These are phyloP conservation scores for Taeniopygia guttata DNA, from an alignment of 2,797 vertebrate genomes.

Conservation along the genomic window DNA sequence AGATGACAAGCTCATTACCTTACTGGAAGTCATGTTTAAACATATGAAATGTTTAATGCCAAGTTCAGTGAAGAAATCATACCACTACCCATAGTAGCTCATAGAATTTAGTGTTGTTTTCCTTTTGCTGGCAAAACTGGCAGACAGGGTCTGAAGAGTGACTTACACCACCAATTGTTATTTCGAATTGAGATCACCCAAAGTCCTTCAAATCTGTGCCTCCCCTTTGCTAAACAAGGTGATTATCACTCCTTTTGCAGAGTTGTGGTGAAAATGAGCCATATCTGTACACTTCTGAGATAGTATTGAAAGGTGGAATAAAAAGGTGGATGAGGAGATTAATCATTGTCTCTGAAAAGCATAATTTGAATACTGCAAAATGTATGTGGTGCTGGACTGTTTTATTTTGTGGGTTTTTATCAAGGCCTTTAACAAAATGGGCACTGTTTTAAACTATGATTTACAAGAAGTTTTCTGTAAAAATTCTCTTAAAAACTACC, in stretches of 20 bases:
- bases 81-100: background rate
- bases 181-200: background rate
- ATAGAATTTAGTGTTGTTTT: background rate
- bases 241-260: background rate
- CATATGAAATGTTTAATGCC: background rate
- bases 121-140: background rate
- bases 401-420: background rate
- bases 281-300: background rate
- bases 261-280: background rate
- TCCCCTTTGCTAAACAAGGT: background rate
- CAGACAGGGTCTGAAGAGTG: background rate
- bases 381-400: background rate
- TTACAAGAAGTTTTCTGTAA: background rate
- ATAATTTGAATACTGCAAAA: background rate
- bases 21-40: background rate
- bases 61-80: background rate
- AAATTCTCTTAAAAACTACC: background rate
- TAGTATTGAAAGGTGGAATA: background rate
- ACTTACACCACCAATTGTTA: background rate
- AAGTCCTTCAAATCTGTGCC: background rate
- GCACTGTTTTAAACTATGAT: background rate
- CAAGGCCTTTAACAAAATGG: background rate
- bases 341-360: background rate
- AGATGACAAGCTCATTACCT: background rate
- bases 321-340: background rate